Evolutionary conservation across 2,113 vertebrate species (phyloP), one percentile per base, ranked within the genome.

Genomic region (Dunckerocampus dactyliophorus): DNA sequence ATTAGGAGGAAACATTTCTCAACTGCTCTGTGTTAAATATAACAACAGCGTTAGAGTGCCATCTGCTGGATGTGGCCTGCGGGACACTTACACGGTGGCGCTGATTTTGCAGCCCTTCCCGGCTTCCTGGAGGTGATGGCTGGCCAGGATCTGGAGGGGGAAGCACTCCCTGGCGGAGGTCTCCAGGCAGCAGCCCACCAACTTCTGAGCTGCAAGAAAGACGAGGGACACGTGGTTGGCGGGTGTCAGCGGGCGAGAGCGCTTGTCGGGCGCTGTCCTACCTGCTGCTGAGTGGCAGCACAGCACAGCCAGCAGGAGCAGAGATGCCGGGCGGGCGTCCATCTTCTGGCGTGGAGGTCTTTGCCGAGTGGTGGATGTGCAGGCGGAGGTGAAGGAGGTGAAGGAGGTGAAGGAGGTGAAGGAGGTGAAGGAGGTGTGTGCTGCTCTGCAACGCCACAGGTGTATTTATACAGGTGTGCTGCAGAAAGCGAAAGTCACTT

Each of bases 241-340:
- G 21, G 49, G 49, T 14, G 5, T 6, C 14, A 20, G 13, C 8
- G n/a, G n/a, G 14, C 47, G 5, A 21, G 9, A 28, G 19, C 12
- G 47, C 11, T 49, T 10, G 11, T 3, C 47, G 8, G 3, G 47
- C 9, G 11, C 2, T 28, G 49, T 22, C 74, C 79, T 67, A 88
- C 87, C 85, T 72, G 72, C 2, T 20, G 65, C 52, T 4, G 74
- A 50, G 0, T 31, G 24, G 1, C 62, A 1, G 51, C 76, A 81
- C 69, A 85, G 4, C 59, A 83, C 11, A 1, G 54, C 74, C 62
- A 86, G 64, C 61, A 88, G 16, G 53, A 87, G 49, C 50, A 85
- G 64, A 52, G 67, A 56, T 63, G 77, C 56, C 43, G 50, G 47
- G 55, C 45, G 61, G 51, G 81, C 60, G 13, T 77, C 68, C 87